Conservation (phyloP, 2,888 invertebrate species). For the Conchocele bisecta region DNA sequence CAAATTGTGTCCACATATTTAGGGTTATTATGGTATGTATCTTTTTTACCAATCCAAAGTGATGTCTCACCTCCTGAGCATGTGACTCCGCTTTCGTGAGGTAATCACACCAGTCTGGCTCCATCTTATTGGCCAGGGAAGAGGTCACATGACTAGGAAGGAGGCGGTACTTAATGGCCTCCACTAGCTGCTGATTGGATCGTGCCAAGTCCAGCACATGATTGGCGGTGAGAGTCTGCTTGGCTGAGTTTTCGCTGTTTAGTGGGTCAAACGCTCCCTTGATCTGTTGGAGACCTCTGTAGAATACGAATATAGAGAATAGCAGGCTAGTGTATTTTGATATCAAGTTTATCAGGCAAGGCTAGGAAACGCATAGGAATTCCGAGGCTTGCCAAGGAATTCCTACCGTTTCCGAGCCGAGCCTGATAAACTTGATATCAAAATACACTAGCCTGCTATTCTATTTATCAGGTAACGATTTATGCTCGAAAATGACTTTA, state of each 20-base stretch:
- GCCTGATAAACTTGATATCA: no score
- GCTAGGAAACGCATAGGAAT: no score
- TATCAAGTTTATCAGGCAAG: no score
- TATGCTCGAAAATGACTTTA: no score
- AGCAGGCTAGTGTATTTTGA: no score
- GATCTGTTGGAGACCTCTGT: constrained; percentile 83
- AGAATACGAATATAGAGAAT: constrained; percentile 21
- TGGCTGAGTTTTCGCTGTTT: constrained; percentile 62
- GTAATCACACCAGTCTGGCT: constrained; percentile 65
- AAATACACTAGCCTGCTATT: no score
- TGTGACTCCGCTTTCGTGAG: constrained; percentile 76
- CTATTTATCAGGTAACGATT: no score
- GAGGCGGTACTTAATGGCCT: constrained; percentile 85
- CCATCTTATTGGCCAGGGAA: constrained; percentile 57
- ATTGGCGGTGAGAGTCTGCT: constrained; percentile 63
- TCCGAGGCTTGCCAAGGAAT: no score
- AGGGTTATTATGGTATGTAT: no score
- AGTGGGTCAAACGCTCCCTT: constrained; percentile 85
- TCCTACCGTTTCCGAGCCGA: no score
- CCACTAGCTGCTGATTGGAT: constrained; percentile 86
- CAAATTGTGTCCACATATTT: no score
- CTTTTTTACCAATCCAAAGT: no score
- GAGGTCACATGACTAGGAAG: constrained; percentile 80
- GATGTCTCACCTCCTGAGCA: constrained; percentile 74
- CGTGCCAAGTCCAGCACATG: constrained; percentile 87